These are phyloP conservation scores for Scyliorhinus canicula DNA, from an alignment of 2,797 vertebrate genomes.

Conservation along the genomic window DNA sequence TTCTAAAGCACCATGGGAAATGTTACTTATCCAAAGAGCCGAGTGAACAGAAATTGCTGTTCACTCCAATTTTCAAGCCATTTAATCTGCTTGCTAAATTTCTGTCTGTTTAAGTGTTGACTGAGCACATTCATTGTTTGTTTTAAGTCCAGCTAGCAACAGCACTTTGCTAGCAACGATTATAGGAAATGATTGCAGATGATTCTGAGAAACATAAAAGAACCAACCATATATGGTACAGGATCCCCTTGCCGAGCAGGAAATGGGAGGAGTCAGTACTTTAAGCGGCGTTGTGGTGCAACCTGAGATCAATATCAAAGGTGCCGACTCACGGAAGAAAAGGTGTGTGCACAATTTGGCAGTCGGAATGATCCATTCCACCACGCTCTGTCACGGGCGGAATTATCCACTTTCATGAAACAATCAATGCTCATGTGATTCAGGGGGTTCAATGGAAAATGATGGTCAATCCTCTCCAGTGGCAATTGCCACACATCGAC, in stretches of 20 bases:
- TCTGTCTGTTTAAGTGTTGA: not conserved
- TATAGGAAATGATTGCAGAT: conserved; percentile 36
- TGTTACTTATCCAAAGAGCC: not conserved
- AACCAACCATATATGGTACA: conserved; percentile 36
- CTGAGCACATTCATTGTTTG: conserved; percentile 19
- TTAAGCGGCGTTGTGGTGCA: not conserved
- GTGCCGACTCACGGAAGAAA: conserved; percentile 40
- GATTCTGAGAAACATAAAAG: conserved; percentile 42
- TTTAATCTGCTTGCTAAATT: not conserved
- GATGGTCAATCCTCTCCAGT: conserved; percentile 29
- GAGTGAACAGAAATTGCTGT: not conserved
- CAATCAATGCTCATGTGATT: conserved; percentile 26
- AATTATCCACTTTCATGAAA: conserved; percentile 36
- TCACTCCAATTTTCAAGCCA: not conserved
- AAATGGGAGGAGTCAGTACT: conserved; percentile 34
- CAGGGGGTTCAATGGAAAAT: conserved; percentile 33
- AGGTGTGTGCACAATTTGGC: conserved; percentile 33
- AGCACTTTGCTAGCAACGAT: not conserved
- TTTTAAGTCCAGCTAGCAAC: conserved; percentile 26
- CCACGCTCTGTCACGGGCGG: not conserved
- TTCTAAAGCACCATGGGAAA: not conserved
- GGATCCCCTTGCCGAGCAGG: conserved; percentile 21
- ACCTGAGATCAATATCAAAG: conserved; percentile 5
- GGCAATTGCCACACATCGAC: conserved; percentile 17
- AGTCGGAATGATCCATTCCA: conserved; percentile 36